Conservation (phyloP, 2,888 invertebrate species). For the Tridacna crocea region DNA sequence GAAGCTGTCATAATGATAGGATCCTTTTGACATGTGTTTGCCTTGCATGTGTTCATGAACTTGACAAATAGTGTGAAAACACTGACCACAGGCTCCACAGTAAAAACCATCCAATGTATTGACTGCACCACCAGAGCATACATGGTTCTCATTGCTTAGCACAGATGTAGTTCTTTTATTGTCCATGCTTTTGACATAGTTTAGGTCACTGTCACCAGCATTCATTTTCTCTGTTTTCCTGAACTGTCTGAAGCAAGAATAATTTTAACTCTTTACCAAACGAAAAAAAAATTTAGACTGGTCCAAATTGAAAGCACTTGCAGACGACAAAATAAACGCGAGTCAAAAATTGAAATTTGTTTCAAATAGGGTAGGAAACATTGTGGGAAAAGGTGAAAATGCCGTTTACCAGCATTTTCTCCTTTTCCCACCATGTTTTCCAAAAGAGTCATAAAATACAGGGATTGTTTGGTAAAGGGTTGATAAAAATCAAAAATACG, state of each 20-base stretch:
- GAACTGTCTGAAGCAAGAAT: too few species aligned
- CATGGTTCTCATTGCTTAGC: background rate
- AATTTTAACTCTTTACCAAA: too few species aligned
- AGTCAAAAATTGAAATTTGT: too few species aligned
- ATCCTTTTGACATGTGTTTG: slow-evolving; percentile 38
- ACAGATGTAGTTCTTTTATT: background rate
- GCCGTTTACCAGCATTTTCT: too few species aligned
- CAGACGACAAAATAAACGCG: too few species aligned
- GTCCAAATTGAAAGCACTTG: too few species aligned
- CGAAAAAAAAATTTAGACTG: too few species aligned
- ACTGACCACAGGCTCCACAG: slow-evolving; percentile 45
- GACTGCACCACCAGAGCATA: background rate
- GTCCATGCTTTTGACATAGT: background rate
- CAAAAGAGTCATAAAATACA: background rate
- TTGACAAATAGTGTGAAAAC: slow-evolving; percentile 46
- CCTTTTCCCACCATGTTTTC: background rate
- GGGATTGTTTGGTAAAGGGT: background rate
- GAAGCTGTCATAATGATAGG: slow-evolving; percentile 47
- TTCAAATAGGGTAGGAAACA: too few species aligned
- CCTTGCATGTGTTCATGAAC: slow-evolving; percentile 45
- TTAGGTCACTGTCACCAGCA: too few species aligned
- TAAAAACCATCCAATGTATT: background rate
- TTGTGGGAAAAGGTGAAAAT: too few species aligned
- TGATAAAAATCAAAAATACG: background rate
- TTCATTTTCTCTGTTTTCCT: too few species aligned